Evolutionary conservation across 2,888 invertebrate species (phyloP), one percentile per base, ranked within the genome.

Genomic region (Nomada lathburiana): DNA sequence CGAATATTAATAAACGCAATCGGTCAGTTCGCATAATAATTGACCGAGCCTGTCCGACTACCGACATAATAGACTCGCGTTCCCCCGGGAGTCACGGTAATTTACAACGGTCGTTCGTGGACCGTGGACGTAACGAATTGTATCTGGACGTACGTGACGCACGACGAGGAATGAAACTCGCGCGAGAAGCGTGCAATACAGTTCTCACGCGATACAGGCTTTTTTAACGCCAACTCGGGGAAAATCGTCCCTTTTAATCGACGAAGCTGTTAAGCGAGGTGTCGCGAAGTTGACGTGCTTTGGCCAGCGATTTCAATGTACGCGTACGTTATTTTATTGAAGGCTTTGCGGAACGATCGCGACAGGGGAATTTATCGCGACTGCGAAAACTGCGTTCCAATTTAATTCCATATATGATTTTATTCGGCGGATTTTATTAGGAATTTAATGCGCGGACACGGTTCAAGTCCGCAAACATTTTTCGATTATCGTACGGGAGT

Each of bases 1-100:
- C 90, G 90, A 91, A 92, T 92, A 92, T 92, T 92, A 92, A 91
- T 92, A 92, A 92, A 92, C 91, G 91, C 92, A 89, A 92, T 92
- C 92, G 91, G 90, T 92, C 92, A 92, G 91, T 87, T 86, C 83
- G 86, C 83, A 89, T 90, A 91, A 91, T 92, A 92, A 91, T 92
- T 92, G 91, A 90, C 91, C 92, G 29, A 85, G 82, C 85, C 85
- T 89, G 88, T 91, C 89, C 77, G 80, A 80, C 82, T 65, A 79
- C 70, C 69, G 86, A 82, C 82, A 86, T 78, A 82, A 83, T 83
- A 82, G 84, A 88, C 82, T 80, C 71, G 72, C 68, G 67, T 68
- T 76, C 72, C n/a, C n/a, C 53, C 76, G 70, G 44, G 57, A 71
- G 76, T 78, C 63, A 60, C 79, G 62, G 76, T 88, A 85, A 88